Evolutionary conservation across 2,888 invertebrate species (phyloP).

Genomic region (Agrotis segetum): DNA sequence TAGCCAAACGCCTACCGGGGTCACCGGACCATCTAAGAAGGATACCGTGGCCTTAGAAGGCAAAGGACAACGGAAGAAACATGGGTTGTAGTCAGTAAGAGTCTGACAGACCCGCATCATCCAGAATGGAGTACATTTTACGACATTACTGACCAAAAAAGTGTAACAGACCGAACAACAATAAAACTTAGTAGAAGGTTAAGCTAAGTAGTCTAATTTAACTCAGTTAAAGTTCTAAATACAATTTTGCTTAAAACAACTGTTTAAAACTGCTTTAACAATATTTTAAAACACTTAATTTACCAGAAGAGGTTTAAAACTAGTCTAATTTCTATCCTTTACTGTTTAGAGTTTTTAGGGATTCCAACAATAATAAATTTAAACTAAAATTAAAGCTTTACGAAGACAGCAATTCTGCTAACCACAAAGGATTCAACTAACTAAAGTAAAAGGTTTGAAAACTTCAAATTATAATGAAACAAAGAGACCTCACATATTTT

Average conservation of each 20-base stretch:
- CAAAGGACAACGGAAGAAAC: too few relatives aligned
- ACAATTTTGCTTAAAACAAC: background rate
- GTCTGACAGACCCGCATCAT: too few relatives aligned
- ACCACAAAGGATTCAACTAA: background rate
- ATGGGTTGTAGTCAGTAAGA: too few relatives aligned
- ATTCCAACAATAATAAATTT: background rate
- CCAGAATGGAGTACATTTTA: too few relatives aligned
- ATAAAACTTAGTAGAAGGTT: too few relatives aligned
- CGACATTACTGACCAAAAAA: background rate
- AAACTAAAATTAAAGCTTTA: constrained; percentile 16
- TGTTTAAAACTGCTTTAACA: background rate
- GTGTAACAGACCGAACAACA: too few relatives aligned
- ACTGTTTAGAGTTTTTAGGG: constrained; percentile 15
- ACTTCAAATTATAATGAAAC: constrained; percentile 1
- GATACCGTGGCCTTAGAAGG: too few relatives aligned
- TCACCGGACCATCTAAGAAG: too few relatives aligned
- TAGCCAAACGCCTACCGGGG: too few relatives aligned
- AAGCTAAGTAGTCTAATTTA: too few relatives aligned
- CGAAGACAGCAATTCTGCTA: constrained; percentile 1
- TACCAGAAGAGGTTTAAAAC: constrained; percentile 2
- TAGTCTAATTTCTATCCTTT: constrained; percentile 4
- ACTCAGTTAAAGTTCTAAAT: background rate
- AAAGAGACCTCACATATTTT: background rate
- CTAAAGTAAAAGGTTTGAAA: background rate
- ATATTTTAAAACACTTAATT: background rate